Evolutionary conservation across 2,888 invertebrate genomes (phyloP).

Genomic region (Xanthia togata): DNA sequence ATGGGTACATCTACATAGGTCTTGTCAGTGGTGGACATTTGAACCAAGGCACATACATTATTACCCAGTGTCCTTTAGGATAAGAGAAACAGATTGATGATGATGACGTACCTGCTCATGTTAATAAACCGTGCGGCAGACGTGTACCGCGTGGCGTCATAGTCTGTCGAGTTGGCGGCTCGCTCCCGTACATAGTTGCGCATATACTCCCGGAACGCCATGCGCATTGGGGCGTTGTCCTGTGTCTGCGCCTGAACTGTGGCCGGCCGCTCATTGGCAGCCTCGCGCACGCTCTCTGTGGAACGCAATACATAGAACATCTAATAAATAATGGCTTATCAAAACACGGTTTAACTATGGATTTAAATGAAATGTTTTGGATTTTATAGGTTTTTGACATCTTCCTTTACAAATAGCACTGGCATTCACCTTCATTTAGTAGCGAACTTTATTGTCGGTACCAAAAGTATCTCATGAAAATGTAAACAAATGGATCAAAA

Average conservation of each 20-base stretch:
- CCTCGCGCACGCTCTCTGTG: conserved; percentile 77
- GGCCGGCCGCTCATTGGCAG: conserved; percentile 56
- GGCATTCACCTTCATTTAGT: neutral
- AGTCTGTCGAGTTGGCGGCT: conserved; percentile 75
- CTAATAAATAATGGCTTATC: neutral
- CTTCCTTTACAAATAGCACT: neutral
- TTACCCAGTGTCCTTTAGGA: neutral
- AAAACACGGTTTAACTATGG: no score
- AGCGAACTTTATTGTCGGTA: neutral
- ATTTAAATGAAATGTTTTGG: neutral
- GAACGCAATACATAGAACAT: neutral
- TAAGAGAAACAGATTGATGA: neutral
- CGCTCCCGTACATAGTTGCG: conserved; percentile 75
- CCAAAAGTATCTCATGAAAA: neutral
- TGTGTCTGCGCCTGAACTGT: conserved; percentile 33
- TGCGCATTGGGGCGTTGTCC: conserved; percentile 69
- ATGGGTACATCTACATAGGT: neutral
- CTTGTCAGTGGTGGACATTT: no score
- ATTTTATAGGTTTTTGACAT: neutral
- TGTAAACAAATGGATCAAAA: neutral
- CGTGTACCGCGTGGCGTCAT: conserved; percentile 72
- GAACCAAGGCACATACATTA: neutral
- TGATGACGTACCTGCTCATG: conserved; percentile 58
- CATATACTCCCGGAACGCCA: conserved; percentile 79
- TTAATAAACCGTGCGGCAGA: conserved; percentile 77